Percentiles rank a stretch among this genome's conserved stretches.
Evolutionary conservation across 2,888 invertebrate genomes (phyloP).

Genomic region (Hydrotaea cyrtoneurina): DNA sequence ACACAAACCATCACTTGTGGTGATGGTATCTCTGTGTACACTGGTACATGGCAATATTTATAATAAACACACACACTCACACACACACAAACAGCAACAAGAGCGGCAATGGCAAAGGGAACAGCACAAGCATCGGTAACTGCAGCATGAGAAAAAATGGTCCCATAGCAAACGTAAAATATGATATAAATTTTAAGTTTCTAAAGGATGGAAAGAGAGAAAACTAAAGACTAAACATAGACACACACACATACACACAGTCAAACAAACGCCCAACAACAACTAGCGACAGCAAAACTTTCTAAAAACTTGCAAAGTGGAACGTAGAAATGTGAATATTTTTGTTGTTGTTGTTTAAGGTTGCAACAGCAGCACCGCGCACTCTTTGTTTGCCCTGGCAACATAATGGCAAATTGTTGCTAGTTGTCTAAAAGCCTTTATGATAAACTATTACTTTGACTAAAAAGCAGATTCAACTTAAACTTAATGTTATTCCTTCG

Average conservation of each 20-base stretch:
- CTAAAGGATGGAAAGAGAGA: constrained; percentile 3
- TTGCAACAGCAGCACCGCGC: constrained; percentile 18
- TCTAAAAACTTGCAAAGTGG: constrained; percentile 24
- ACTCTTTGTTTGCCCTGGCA: constrained; percentile 14
- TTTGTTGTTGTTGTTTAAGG: constrained; percentile 27
- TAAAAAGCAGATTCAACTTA: constrained; percentile 54
- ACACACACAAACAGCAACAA: background rate
- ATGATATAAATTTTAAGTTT: constrained; percentile 77
- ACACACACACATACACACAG: constrained; percentile 1
- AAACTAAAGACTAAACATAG: constrained; percentile 26
- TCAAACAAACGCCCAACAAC: background rate
- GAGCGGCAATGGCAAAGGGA: background rate
- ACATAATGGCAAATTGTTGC: constrained; percentile 65
- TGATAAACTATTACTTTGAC: constrained; percentile 57
- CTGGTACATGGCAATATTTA: constrained; percentile 11
- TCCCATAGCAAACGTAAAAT: constrained; percentile 78
- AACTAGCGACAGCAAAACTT: constrained; percentile 15
- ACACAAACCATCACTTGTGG: constrained; percentile 7
- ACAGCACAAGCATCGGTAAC: background rate
- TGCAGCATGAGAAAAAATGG: constrained; percentile 43
- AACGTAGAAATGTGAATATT: constrained; percentile 38
- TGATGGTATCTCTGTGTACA: constrained; percentile 11
- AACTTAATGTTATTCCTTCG: constrained; percentile 43
- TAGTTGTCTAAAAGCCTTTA: constrained; percentile 64
- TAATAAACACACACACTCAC: background rate